phyloP scores from a whole-genome alignment of 2,797 vertebrate species.

The Poecilia wingei region DNA sequence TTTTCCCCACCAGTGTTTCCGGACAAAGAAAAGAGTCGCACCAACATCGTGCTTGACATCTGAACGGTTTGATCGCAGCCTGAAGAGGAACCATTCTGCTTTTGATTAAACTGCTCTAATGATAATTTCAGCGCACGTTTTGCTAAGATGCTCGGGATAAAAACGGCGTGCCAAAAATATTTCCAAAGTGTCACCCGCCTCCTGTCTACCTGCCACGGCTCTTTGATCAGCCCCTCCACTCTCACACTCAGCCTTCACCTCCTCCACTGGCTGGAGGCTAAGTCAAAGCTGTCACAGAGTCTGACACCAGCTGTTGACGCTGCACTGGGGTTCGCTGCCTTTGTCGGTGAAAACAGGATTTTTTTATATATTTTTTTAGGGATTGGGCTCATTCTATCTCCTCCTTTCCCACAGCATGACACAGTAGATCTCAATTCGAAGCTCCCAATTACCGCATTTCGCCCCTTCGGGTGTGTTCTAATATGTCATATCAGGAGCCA shows the following conservation, averaged over 20 bases:
- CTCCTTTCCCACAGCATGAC: slow-evolving; percentile 43
- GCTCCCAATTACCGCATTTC: slow-evolving; percentile 68
- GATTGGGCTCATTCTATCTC: slow-evolving; percentile 28
- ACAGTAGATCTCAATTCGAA: slow-evolving; percentile 63
- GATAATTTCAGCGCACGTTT: neutral
- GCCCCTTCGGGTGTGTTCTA: slow-evolving; percentile 67
- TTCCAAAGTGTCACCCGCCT: slow-evolving; percentile 12
- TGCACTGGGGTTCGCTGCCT: slow-evolving; percentile 47
- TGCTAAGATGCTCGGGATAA: slow-evolving; percentile 18
- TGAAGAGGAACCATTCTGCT: neutral
- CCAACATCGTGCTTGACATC: neutral
- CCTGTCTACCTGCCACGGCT: slow-evolving; percentile 31
- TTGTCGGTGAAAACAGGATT: slow-evolving; percentile 48
- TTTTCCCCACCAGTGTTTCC: neutral
- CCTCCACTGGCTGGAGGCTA: slow-evolving; percentile 51
- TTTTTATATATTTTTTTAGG: slow-evolving; percentile 14
- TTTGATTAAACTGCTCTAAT: slow-evolving; percentile 10
- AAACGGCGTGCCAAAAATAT: slow-evolving; percentile 11
- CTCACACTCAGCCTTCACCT: slow-evolving; percentile 20
- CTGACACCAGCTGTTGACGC: slow-evolving; percentile 64
- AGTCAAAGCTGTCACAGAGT: slow-evolving; percentile 55
- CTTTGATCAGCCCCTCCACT: slow-evolving; percentile 43
- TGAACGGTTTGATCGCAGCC: neutral
- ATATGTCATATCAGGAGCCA: slow-evolving; percentile 72
- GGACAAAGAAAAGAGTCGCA: neutral